Evolutionary conservation across 2,797 vertebrate genomes (phyloP).

Genomic region (Acanthis flammea): DNA sequence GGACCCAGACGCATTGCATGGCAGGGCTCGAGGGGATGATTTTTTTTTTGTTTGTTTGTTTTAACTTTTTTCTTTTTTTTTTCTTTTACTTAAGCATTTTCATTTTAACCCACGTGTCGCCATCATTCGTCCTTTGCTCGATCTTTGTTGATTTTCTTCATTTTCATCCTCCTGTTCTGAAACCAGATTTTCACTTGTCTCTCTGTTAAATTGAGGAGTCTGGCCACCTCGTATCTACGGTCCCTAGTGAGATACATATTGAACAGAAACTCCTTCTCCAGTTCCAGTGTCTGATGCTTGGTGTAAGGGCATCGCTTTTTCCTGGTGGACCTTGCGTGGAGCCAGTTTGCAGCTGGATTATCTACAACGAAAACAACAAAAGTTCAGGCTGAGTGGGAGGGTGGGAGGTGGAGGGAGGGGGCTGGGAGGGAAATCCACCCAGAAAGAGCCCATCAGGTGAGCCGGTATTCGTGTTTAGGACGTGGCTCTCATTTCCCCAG

Average conservation of each 20-base stretch:
- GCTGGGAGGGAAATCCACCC: neutral
- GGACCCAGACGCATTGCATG: constrained; percentile 58
- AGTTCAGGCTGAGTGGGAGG: neutral
- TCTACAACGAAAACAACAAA: constrained; percentile 77
- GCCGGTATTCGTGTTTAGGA: neutral
- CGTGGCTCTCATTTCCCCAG: neutral
- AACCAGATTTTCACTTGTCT: constrained; percentile 99
- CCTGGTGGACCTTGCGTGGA: constrained; percentile 93
- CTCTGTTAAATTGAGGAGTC: constrained; percentile 92
- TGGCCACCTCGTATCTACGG: constrained; percentile 94
- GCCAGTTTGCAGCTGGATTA: constrained; percentile 95
- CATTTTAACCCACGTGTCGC: neutral
- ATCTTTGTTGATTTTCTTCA: constrained; percentile 99
- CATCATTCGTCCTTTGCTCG: constrained; percentile 86
- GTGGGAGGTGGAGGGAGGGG: neutral
- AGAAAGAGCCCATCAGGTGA: neutral
- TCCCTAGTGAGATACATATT: constrained; percentile 99
- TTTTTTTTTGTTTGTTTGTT: neutral
- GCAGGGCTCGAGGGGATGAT: neutral
- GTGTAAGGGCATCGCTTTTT: constrained; percentile 97
- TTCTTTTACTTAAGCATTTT: neutral
- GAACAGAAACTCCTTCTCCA: constrained; percentile 98
- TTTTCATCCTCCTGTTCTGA: constrained; percentile 99
- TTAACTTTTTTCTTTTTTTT: neutral
- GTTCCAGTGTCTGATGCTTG: constrained; percentile 94